phyloP scores from a whole-genome alignment of 1,140 invertebrate species.

The Camponotus pennsylvanicus region DNA sequence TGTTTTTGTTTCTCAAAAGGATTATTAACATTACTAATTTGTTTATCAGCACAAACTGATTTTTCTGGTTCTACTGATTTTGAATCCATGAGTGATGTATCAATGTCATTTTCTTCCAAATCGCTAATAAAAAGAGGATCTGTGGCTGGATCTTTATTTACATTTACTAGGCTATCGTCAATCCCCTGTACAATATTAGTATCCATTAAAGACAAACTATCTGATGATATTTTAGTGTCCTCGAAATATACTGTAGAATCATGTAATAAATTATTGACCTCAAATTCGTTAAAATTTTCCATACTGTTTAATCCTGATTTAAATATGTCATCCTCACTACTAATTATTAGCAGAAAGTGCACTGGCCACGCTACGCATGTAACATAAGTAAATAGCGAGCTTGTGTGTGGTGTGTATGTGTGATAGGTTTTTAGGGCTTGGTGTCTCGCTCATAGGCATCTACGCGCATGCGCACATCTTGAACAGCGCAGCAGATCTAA shows the following conservation, averaged over 20 bases:
- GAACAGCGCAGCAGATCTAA: too few relatives aligned
- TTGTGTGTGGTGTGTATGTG: too few relatives aligned
- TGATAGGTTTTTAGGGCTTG: too few relatives aligned
- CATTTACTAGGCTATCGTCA: background rate
- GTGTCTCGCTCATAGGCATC: too few relatives aligned
- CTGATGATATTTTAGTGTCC: slow-evolving; percentile 29
- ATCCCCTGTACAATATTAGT: background rate
- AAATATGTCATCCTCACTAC: background rate
- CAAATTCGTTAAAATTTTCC: slow-evolving; percentile 48
- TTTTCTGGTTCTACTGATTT: background rate
- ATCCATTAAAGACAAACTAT: slow-evolving; percentile 41
- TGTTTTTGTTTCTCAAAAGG: background rate
- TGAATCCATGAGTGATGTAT: background rate
- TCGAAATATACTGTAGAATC: slow-evolving; percentile 59
- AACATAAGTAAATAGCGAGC: too few relatives aligned
- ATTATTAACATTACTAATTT: background rate
- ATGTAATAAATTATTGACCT: slow-evolving; percentile 70
- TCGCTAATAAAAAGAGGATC: slow-evolving; percentile 63
- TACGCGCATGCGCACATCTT: too few relatives aligned
- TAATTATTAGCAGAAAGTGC: too few relatives aligned
- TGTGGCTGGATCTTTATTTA: slow-evolving; percentile 43
- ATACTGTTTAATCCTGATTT: slow-evolving; percentile 47
- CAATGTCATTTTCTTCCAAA: background rate
- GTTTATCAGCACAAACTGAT: background rate
- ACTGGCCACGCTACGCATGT: too few relatives aligned